Evolutionary conservation across 92 coral and sea anemone species (phyloP), one percentile per base, ranked within the genome.

Genomic region (Meandrina meandrites): DNA sequence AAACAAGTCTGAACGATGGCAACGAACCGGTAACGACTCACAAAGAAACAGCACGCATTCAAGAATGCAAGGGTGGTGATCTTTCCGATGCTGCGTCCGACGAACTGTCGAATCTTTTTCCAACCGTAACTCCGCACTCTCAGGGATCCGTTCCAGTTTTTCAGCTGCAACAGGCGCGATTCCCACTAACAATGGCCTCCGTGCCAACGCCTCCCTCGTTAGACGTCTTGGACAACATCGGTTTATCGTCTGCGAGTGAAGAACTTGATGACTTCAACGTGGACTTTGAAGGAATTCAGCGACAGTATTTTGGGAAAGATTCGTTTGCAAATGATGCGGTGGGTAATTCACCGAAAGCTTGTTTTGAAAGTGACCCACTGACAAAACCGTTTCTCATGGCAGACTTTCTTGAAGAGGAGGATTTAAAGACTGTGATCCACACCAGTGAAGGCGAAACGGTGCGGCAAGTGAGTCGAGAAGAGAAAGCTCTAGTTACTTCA

Each of bases 191-290:
- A 58, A 64, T 84, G 86, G 86, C 27, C 31, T 50, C 62, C 14
- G 90, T 95, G 34, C 98, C 98, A 15, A 84, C 91, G 1, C 98
- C 98, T 51, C 98, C 98, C 18, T 82, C 96, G 17, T 47, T 95
- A 56, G 98, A 95, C 36, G 84, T 90, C 62, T 78, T 95, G 53
- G 89, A 92, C 8, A 83, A 92, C 36, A 79, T 94, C 17, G 83
- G 89, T 50, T 90, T 90, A 28, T 66, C 88, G 35, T 60, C 90
- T 21, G 76, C 84, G 17, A 50, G 48, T 51, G 81, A 4, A 60
- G 87, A 81, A 37, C 48, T 72, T 37, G 31, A 71, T 17, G 75
- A 68, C 21, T 22, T 78, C 7, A 58, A 53, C 22, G 15, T 51
- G 27, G 53, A 88, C 78, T 64, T 68, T n/a, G 82, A 89, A 56